A percentile compares a stretch with the other conserved stretches of the same genome.
These are phyloP conservation scores for Callyntrura guangdongensis DNA, from an alignment of 2,888 invertebrate species.

Conservation along the genomic window DNA sequence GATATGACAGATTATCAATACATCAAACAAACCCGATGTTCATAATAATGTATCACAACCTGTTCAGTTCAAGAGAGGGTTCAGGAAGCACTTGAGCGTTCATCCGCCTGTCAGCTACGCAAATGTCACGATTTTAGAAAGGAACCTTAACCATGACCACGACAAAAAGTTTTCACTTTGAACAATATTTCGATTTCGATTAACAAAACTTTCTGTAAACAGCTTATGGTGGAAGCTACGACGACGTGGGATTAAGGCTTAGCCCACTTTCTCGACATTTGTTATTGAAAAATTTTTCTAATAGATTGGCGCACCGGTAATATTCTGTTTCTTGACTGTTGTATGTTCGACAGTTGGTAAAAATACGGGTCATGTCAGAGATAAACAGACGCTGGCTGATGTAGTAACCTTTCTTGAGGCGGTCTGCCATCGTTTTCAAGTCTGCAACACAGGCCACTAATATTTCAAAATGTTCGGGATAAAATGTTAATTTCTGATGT, in stretches of 20 bases:
- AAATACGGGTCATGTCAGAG: constrained; percentile 98
- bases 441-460: constrained; percentile 88
- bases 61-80: too few relatives aligned
- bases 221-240: too few relatives aligned
- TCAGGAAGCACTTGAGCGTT: too few relatives aligned
- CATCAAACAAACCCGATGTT: too few relatives aligned
- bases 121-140: too few relatives aligned
- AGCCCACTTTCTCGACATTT: constrained; percentile 89
- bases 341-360: constrained; percentile 98
- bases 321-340: constrained; percentile 98
- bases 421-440: constrained; percentile 94
- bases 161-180: too few relatives aligned
- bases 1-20: too few relatives aligned
- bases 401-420: constrained; percentile 95
- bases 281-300: constrained; percentile 97
- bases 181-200: too few relatives aligned
- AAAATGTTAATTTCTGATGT: not conserved
- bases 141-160: too few relatives aligned
- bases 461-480: not conserved
- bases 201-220: too few relatives aligned
- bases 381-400: constrained; percentile 95
- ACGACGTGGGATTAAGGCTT: not conserved
- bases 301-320: constrained; percentile 95
- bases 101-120: too few relatives aligned
- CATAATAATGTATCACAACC: too few relatives aligned